Evolutionary conservation across 2,797 vertebrate genomes (phyloP).

Genomic region (Brachyrhaphis roseni): DNA sequence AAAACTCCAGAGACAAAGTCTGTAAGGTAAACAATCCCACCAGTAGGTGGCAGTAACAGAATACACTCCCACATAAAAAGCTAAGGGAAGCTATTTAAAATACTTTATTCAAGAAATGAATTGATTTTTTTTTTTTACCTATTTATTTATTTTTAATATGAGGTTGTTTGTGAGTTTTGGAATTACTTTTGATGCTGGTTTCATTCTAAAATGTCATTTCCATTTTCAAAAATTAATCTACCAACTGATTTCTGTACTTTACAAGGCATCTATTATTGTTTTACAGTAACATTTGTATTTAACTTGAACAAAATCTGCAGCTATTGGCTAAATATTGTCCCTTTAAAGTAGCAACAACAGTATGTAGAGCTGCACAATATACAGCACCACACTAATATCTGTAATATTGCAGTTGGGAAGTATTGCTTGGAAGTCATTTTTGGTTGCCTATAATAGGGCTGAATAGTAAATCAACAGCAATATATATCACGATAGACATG

Average conservation of each 20-base stretch:
- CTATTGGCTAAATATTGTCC: not conserved
- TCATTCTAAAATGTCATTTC: not conserved
- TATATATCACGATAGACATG: too few species aligned
- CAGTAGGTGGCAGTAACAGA: not conserved
- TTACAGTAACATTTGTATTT: not conserved
- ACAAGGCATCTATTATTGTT: not conserved
- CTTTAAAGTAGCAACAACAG: not conserved
- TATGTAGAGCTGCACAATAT: not conserved
- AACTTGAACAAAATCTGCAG: not conserved
- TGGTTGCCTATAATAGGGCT: not conserved
- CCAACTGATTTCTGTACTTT: not conserved
- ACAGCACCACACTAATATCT: not conserved
- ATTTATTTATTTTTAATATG: not conserved
- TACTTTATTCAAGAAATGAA: not conserved
- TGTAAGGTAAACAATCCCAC: not conserved
- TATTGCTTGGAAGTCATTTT: not conserved
- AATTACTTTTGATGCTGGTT: not conserved
- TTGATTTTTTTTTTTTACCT: not conserved
- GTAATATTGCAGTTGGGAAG: not conserved
- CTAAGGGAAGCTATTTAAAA: not conserved
- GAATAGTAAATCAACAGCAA: too few species aligned
- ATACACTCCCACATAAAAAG: not conserved
- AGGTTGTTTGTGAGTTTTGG: not conserved
- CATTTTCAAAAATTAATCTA: not conserved
- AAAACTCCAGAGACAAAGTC: not conserved